Conservation (phyloP, 1,140 invertebrate genomes). For the Rhynchophorus ferrugineus region DNA sequence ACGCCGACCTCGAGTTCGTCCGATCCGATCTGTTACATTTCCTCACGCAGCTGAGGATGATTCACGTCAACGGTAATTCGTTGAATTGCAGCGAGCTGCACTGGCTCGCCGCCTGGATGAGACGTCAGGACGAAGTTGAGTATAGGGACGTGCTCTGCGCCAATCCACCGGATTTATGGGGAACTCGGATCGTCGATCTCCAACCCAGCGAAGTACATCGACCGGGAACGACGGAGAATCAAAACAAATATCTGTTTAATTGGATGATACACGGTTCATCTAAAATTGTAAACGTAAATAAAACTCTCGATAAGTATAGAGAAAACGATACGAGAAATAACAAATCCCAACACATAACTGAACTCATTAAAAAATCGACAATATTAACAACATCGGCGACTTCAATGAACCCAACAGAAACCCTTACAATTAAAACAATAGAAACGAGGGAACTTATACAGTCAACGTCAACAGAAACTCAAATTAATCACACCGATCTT, state of each 20-base stretch:
- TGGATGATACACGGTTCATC: no score
- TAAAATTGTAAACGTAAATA: neutral
- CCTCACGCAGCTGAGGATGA: conserved; percentile 56
- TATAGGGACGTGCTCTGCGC: conserved; percentile 40
- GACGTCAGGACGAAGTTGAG: conserved; percentile 45
- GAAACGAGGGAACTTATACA: neutral
- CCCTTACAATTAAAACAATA: neutral
- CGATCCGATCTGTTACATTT: conserved; percentile 60
- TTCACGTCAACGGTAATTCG: conserved; percentile 53
- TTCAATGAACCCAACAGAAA: neutral
- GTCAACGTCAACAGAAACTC: neutral
- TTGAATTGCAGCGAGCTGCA: conserved; percentile 56
- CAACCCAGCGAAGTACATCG: conserved; percentile 26
- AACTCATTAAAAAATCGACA: conserved; percentile 13
- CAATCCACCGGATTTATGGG: conserved; percentile 37
- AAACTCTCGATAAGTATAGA: conserved; percentile 3
- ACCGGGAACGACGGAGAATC: neutral
- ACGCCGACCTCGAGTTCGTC: conserved; percentile 54
- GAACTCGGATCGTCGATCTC: conserved; percentile 42
- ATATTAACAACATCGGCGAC: no score
- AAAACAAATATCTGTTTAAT: no score
- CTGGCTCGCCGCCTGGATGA: conserved; percentile 59
- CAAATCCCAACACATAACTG: neutral
- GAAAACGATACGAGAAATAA: neutral
- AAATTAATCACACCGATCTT: conserved; percentile 7